These are phyloP conservation scores for Tipula vernalis DNA, from an alignment of 2,888 invertebrate genomes.

Conservation along the genomic window DNA sequence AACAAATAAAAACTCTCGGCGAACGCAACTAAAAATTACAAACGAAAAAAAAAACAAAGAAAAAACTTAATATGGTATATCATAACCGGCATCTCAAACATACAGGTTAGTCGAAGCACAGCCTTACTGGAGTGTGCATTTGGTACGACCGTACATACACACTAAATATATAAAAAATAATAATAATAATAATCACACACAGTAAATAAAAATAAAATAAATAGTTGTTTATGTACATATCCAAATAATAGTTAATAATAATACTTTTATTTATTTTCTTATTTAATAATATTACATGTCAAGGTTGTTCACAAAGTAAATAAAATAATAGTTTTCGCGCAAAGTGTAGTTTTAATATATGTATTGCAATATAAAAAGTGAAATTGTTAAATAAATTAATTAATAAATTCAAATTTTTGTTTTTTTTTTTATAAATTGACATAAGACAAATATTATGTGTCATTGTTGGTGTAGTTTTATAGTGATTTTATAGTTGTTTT, in stretches of 20 bases:
- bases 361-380: background rate
- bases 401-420: background rate
- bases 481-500: background rate
- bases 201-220: background rate
- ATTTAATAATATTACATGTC: background rate
- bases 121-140: constrained; percentile 37
- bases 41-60: background rate
- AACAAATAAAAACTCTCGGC: constrained; percentile 7
- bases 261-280: background rate
- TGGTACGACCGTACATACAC: background rate
- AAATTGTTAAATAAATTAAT: background rate
- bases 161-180: background rate
- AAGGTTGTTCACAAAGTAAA: background rate
- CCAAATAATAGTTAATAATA: background rate
- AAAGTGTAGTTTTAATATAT: background rate
- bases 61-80: background rate
- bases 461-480: background rate
- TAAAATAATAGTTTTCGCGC: background rate
- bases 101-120: constrained; percentile 34
- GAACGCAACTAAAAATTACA: background rate
- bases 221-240: background rate
- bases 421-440: background rate
- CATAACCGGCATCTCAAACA: constrained; percentile 8
- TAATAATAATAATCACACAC: background rate
- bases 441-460: background rate